Evolutionary conservation across 1,140 invertebrate species (phyloP).

Genomic region (Anastrepha obliqua): DNA sequence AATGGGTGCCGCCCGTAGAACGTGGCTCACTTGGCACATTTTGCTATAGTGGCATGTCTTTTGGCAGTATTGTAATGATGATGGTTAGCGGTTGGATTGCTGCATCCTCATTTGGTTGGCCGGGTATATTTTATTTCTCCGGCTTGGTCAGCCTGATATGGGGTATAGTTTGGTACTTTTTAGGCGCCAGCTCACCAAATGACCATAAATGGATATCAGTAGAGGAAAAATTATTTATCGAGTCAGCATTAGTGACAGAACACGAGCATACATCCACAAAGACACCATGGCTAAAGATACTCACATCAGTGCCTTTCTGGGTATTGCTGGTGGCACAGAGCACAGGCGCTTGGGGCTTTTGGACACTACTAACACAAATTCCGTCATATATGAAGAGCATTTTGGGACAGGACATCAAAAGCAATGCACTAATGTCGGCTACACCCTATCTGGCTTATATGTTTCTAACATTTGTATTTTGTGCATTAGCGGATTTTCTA

Average conservation of each 20-base stretch:
- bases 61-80: slow-evolving; percentile 83
- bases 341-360: slow-evolving; percentile 93
- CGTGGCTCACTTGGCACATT: slow-evolving; percentile 76
- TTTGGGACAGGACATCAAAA: slow-evolving; percentile 84
- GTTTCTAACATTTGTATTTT: slow-evolving; percentile 81
- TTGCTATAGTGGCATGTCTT: slow-evolving; percentile 78
- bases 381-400: slow-evolving; percentile 90
- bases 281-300: slow-evolving; percentile 83
- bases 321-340: slow-evolving; percentile 88
- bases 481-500: slow-evolving; percentile 79
- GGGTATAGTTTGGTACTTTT: slow-evolving; percentile 78
- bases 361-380: slow-evolving; percentile 91
- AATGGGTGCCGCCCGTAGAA: slow-evolving; percentile 81
- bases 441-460: slow-evolving; percentile 85
- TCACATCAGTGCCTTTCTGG: slow-evolving; percentile 86
- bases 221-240: slow-evolving; percentile 79
- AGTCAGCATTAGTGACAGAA: slow-evolving; percentile 60
- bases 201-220: slow-evolving; percentile 75
- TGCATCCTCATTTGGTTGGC: slow-evolving; percentile 81
- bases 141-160: slow-evolving; percentile 79
- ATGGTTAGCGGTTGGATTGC: slow-evolving; percentile 78
- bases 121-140: slow-evolving; percentile 84
- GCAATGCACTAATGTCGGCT: slow-evolving; percentile 82
- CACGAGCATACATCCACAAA: background rate
- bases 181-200: slow-evolving; percentile 80